Evolutionary conservation across 2,888 invertebrate species (phyloP).

Genomic region (Ramazzottius varieornatus): DNA sequence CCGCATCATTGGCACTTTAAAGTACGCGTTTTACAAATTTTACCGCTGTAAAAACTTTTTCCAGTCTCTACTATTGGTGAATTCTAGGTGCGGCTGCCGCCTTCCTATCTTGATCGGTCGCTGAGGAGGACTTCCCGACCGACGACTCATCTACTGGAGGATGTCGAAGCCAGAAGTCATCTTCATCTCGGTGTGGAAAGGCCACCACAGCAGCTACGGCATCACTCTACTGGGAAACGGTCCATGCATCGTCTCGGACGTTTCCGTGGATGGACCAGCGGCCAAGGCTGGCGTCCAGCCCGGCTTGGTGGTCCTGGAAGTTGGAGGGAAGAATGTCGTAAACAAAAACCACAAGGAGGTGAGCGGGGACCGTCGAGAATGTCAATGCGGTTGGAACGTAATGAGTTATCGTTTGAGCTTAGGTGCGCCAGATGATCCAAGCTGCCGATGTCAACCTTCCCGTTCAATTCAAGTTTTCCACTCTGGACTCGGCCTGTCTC

Average conservation of each 20-base stretch:
- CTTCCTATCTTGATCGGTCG: too few species aligned
- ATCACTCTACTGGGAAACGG: neutral
- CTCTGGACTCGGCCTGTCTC: neutral
- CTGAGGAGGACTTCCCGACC: too few species aligned
- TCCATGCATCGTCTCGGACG: neutral
- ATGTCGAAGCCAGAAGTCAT: neutral
- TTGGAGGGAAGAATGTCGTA: neutral
- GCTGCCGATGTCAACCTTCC: neutral
- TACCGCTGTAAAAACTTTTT: too few species aligned
- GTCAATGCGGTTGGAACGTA: too few species aligned
- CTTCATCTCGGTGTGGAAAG: neutral
- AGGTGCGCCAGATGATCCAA: neutral
- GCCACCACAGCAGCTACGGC: neutral
- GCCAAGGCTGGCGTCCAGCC: neutral
- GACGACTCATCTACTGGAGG: too few species aligned
- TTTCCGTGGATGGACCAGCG: neutral
- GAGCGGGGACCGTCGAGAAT: too few species aligned
- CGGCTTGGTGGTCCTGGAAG: neutral
- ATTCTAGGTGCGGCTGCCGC: too few species aligned
- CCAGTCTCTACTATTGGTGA: too few species aligned
- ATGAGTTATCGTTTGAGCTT: too few species aligned
- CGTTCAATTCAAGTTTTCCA: neutral
- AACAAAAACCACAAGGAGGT: neutral
- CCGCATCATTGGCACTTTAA: too few species aligned
- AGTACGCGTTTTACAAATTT: too few species aligned